A percentile compares a stretch with the other conserved stretches of the same genome.
Conservation (phyloP, 2,797 vertebrate genomes). For the Anguilla marmorata region DNA sequence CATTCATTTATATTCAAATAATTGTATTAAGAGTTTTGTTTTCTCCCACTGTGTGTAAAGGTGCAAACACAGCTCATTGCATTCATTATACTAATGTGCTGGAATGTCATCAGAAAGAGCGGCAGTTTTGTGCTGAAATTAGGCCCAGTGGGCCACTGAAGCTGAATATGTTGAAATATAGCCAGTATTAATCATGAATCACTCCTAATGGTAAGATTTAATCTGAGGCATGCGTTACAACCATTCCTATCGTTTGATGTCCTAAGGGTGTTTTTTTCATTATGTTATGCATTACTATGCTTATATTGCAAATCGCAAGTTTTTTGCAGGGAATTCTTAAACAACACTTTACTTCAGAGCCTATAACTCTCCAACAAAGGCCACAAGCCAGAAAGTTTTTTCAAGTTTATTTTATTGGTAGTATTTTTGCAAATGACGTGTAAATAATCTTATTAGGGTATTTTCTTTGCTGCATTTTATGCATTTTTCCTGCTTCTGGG, state of each 20-base stretch:
- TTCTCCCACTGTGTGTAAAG: conserved; percentile 40
- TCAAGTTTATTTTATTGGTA: not conserved
- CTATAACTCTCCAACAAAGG: not conserved
- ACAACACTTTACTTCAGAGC: not conserved
- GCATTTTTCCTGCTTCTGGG: too few relatives aligned
- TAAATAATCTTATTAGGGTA: not conserved
- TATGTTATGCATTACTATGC: not conserved
- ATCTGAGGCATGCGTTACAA: not conserved
- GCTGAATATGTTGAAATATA: conserved; percentile 10
- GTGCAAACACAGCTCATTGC: conserved; percentile 23
- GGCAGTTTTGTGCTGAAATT: conserved; percentile 18
- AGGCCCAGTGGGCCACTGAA: conserved; percentile 13
- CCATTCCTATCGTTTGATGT: not conserved
- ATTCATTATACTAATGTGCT: conserved; percentile 44
- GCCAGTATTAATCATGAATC: conserved; percentile 17
- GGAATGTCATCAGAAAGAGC: conserved; percentile 21
- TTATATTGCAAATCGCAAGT: not conserved
- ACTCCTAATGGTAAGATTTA: conserved; percentile 18
- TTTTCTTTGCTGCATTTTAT: not conserved
- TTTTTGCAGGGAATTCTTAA: not conserved
- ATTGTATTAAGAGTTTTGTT: conserved; percentile 30
- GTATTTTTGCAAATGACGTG: not conserved
- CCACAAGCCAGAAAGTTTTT: not conserved
- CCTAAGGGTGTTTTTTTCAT: not conserved
- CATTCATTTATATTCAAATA: conserved; percentile 28